Percentiles rank a stretch among this genome's conserved stretches.
Evolutionary conservation across 2,797 vertebrate genomes (phyloP).

Genomic region (Masticophis lateralis): DNA sequence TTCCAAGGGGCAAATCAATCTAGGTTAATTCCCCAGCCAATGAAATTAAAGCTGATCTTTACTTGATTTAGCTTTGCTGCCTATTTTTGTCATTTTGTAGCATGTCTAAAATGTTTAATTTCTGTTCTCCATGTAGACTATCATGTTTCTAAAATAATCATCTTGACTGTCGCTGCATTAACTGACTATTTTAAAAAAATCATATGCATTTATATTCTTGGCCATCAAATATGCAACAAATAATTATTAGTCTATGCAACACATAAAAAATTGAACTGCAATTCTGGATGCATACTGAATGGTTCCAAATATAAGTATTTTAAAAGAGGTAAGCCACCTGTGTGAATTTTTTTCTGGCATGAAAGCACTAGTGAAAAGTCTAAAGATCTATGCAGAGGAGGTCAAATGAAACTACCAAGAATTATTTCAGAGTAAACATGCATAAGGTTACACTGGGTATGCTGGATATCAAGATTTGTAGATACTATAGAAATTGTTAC

Average conservation of each 20-base stretch:
- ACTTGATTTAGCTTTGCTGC: neutral
- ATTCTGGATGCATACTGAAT: neutral
- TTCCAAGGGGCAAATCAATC: neutral
- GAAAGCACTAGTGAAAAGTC: neutral
- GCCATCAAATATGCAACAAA: neutral
- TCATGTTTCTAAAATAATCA: neutral
- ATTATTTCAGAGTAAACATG: neutral
- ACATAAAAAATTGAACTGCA: neutral
- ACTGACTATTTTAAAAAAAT: neutral
- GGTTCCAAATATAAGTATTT: neutral
- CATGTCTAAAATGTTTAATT: neutral
- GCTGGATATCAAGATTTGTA: neutral
- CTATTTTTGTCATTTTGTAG: neutral
- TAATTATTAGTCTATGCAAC: neutral
- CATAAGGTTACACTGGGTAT: neutral
- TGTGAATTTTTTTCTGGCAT: neutral
- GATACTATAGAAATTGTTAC: neutral
- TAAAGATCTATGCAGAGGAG: neutral
- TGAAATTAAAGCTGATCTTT: neutral
- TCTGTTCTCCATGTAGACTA: neutral
- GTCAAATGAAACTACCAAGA: neutral
- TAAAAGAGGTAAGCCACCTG: neutral
- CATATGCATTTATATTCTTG: neutral
- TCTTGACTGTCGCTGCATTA: neutral
- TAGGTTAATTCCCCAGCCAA: neutral